Evolutionary conservation across 2,888 invertebrate species (phyloP), one percentile per base, ranked within the genome.

Genomic region (Operophtera brumata): DNA sequence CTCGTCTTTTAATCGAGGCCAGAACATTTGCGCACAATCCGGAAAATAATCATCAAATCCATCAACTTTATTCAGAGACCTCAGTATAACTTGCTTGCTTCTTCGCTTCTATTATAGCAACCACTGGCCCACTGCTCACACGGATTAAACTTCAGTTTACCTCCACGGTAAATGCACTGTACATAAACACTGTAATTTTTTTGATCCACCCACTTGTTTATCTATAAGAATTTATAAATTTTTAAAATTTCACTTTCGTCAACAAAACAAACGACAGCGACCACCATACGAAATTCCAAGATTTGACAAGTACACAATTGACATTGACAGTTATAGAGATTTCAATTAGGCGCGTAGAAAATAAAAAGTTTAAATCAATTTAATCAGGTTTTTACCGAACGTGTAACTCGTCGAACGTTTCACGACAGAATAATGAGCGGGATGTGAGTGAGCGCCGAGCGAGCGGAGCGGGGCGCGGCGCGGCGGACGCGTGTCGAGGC

Each of bases 1-100:
- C 73, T 67, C 76, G 75, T 67, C 74, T 77, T 72, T 82, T 76
- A 69, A 79, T 69, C 59, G 81, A 67, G 20, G 2, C 20, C 2
- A 20, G 69, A 84, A 84, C 83, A 85, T 85, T 75, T 77, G 76
- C 65, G 73, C 72, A 71, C 70, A 71, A 50, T 67, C 68, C 57
- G 69, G 69, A 70, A 75, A 71, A 64, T 65, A 67, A 58, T 57
- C 67, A 65, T 59, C 62, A 59, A 68, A 74, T 69, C 78, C 79
- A 76, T 75, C 73, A 54, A 73, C 67, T 65, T 70, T 65, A 58
- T 60, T 65, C 59, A 65, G 65, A 62, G 77, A 80, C 83, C 82
- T 83, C 84, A 78, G 58, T 79, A 65, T 36, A 50, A 35, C 41
- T 47, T 6, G 35, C 11, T 10, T n/a, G 6, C 32, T 32, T 32